Conservation (phyloP, 2,113 vertebrate genomes). For the Oenanthe melanoleuca region DNA sequence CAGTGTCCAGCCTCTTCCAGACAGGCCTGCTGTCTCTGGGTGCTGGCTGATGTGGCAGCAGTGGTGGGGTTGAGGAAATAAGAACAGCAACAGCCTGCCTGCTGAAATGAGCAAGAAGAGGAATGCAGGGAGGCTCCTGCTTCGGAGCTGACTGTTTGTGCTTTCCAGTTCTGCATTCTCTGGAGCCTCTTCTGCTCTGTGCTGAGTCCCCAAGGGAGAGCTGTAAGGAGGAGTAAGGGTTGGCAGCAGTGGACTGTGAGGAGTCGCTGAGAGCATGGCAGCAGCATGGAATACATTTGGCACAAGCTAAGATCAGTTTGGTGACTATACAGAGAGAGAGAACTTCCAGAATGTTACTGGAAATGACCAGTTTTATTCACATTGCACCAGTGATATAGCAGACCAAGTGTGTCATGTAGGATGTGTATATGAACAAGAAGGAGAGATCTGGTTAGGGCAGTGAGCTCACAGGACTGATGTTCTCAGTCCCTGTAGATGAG, state of each 20-base stretch:
- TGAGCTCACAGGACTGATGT: background rate
- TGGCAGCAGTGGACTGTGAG: background rate
- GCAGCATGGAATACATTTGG: background rate
- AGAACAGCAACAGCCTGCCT: background rate
- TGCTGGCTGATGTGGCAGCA: background rate
- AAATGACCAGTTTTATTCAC: background rate
- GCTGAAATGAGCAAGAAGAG: background rate
- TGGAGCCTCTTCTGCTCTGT: background rate
- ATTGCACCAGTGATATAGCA: background rate
- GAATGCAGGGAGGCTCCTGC: background rate
- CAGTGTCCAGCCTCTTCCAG: background rate
- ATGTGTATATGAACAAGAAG: background rate
- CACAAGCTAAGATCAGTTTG: background rate
- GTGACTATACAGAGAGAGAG: background rate
- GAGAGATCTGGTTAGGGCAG: background rate
- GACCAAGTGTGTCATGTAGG: fast-evolving
- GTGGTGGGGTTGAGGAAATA: background rate
- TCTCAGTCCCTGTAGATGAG: background rate
- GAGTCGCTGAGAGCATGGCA: background rate
- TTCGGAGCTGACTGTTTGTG: background rate
- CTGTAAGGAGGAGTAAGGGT: background rate
- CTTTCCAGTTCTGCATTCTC: background rate
- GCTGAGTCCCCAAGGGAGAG: background rate
- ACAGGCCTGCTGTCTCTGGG: background rate
- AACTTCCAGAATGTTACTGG: background rate